Percentiles rank a stretch among this genome's conserved stretches.
Evolutionary conservation across 1,140 invertebrate species (phyloP).

Genomic region (Hydropsyche tenuis): DNA sequence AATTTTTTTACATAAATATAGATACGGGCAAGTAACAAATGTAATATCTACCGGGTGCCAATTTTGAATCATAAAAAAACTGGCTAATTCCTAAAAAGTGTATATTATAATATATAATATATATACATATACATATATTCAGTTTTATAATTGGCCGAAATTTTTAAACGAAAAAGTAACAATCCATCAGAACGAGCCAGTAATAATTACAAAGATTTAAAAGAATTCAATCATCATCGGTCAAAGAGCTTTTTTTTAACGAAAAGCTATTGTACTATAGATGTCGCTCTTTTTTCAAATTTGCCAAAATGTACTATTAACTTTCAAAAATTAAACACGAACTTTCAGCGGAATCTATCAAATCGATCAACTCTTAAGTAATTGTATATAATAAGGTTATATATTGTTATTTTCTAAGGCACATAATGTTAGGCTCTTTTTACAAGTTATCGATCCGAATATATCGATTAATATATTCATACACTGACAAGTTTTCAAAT

Average conservation of each 20-base stretch:
- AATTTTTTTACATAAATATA: conserved; percentile 21
- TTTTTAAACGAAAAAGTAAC: too few species aligned
- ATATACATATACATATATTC: too few species aligned
- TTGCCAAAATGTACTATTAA: too few species aligned
- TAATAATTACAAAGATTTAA: too few species aligned
- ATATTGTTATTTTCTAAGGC: conserved; percentile 51
- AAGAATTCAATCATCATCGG: too few species aligned
- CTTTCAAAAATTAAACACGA: too few species aligned
- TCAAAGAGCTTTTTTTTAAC: neutral
- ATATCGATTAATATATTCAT: conserved; percentile 37
- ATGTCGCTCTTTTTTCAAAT: neutral
- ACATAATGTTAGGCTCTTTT: conserved; percentile 50
- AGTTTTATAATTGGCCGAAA: too few species aligned
- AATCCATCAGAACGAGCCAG: too few species aligned
- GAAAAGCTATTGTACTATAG: neutral
- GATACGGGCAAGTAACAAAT: conserved; percentile 13
- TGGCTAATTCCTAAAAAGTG: neutral
- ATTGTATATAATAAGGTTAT: conserved; percentile 48
- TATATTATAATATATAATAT: too few species aligned
- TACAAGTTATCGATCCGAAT: conserved; percentile 42
- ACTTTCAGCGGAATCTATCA: conserved; percentile 34
- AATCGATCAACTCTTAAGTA: conserved; percentile 32
- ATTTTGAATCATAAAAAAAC: neutral
- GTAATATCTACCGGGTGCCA: conserved; percentile 1
- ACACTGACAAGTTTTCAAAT: conserved; percentile 42